These are phyloP conservation scores for Avahi laniger DNA, from an alignment of 2,797 vertebrate species.

Conservation along the genomic window DNA sequence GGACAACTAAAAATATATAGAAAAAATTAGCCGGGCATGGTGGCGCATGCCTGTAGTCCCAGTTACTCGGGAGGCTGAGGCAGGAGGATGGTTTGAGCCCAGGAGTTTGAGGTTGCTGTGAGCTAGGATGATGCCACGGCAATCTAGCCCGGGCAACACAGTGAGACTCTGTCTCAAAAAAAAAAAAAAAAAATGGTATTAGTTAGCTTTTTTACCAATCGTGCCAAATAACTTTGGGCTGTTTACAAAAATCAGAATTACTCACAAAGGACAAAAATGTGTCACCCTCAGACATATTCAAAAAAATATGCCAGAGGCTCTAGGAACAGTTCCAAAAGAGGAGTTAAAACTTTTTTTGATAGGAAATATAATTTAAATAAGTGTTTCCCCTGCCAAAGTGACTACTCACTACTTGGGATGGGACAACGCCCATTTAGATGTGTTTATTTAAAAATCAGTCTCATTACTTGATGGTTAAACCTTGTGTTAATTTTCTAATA, in stretches of 20 bases:
- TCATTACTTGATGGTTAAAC: conserved; percentile 12
- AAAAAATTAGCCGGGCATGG: no score
- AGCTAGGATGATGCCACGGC: no score
- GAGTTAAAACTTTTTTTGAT: background rate
- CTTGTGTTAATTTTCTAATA: conserved; percentile 61
- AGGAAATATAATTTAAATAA: conserved; percentile 61
- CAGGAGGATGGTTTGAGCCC: no score
- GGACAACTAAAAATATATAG: no score
- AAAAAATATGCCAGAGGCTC: conserved; percentile 59
- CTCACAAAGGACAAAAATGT: conserved; percentile 68
- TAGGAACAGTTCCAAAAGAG: conserved; percentile 53
- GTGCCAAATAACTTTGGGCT: conserved; percentile 42
- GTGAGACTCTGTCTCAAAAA: no score
- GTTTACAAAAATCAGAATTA: conserved; percentile 56
- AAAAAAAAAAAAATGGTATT: background rate
- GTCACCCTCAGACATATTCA: conserved; percentile 60
- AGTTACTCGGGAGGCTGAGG: no score
- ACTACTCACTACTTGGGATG: background rate
- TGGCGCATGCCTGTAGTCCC: no score
- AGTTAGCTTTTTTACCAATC: conserved; percentile 12
- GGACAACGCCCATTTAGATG: conserved; percentile 22
- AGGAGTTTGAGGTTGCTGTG: no score
- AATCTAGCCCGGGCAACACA: no score
- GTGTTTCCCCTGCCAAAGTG: conserved; percentile 6
- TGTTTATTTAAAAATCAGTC: conserved; percentile 64